Base-by-base conservation (phyloP, 2,113 vertebrate genomes). In the Rhadina sibilatrix region DNA sequence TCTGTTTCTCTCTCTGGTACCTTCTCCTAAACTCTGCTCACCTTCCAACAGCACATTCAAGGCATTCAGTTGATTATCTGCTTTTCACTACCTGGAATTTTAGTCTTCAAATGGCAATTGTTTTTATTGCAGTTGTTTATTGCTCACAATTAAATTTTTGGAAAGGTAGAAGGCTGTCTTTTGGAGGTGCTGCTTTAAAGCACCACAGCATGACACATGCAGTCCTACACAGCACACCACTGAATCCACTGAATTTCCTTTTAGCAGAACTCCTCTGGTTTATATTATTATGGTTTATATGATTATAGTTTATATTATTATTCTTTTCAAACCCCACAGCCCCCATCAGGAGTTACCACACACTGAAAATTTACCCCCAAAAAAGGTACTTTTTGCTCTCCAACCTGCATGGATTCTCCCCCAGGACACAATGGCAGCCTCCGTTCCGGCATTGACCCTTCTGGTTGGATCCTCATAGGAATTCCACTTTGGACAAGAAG, bases 391-490 rank as follows among this genome's bases (percentile, higher is more conserved):
- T 70, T 69, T 65, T 87, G 33, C 52, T 66, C 22, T 80, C 91
- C 53, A 54, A 95, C 96, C 94, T 97, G 96, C 70, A 78, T 78
- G 65, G 91, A 74, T 85, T 85, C 86, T 57, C 72, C 50, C 42
- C 69, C 33, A 57, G 84, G 82, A 88, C 42, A 52, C 54, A 78
- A 31, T 2, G 42, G 78, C 60, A 88, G n/a, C 46, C 71, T 94
- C 79, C 0, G 18, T 56, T 77, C 56, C 3, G 0, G 74, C 89
- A 96, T 59, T 56, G 94, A 80, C 70, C 27, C 40, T 56, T 75
- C 85, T 28, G 49, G 12, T 10, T 80, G 92, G 85, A 75, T 95
- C 89, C 54, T 94, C 82, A 82, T 69, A 52, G 0, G 47, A 96
- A 85, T 60, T 85, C 77, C 71, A 27, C 66, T 89, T 65, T 44